These are phyloP conservation scores for Podabrus alpinus DNA, from an alignment of 2,888 invertebrate genomes.

Conservation along the genomic window DNA sequence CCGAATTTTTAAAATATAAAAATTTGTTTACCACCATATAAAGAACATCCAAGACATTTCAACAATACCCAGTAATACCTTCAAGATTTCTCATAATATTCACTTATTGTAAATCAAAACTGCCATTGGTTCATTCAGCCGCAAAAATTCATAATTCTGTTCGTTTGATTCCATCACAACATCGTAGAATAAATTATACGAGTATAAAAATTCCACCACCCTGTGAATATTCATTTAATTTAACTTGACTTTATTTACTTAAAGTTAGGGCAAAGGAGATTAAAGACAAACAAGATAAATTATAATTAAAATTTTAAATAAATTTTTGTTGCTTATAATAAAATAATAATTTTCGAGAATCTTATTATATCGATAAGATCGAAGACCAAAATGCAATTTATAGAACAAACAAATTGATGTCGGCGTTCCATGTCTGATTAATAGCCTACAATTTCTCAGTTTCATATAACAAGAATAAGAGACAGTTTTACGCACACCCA, in stretches of 20 bases:
- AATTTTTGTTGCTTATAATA: background rate
- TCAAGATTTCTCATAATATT: too few relatives aligned
- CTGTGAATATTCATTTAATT: background rate
- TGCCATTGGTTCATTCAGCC: too few relatives aligned
- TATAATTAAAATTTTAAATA: background rate
- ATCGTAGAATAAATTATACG: too few relatives aligned
- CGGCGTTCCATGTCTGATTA: slow-evolving; percentile 16
- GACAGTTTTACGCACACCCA: slow-evolving; percentile 1
- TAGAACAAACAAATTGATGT: slow-evolving; percentile 16
- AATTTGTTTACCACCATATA: too few relatives aligned
- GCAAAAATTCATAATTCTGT: too few relatives aligned
- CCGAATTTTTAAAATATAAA: too few relatives aligned
- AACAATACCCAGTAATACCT: too few relatives aligned
- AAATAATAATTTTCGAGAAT: background rate
- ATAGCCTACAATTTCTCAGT: slow-evolving; percentile 11
- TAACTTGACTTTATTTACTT: background rate
- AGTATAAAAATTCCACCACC: background rate
- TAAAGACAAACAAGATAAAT: background rate
- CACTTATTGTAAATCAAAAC: too few relatives aligned
- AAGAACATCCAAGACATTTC: too few relatives aligned
- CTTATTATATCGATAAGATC: too few relatives aligned
- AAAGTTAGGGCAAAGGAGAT: background rate
- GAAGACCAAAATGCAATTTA: slow-evolving; percentile 3
- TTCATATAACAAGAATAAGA: slow-evolving; percentile 14
- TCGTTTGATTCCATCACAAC: background rate